phyloP scores from a whole-genome alignment of 2,888 invertebrate species.

The Cybosia mesomella region DNA sequence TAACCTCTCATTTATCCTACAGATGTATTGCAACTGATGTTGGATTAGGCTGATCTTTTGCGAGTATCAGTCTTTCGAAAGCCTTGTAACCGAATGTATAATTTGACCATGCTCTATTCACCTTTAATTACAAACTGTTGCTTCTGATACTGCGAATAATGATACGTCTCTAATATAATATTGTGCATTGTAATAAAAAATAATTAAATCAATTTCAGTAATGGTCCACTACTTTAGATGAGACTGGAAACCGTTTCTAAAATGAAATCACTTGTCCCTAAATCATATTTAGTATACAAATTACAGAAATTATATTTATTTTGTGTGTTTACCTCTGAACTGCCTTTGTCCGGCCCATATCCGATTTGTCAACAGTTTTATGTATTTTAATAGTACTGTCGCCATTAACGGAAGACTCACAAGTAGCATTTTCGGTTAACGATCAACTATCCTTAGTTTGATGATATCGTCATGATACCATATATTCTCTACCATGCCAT shows the following conservation, averaged over 20 bases:
- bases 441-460: background rate
- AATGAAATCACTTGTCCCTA: background rate
- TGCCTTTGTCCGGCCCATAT: background rate
- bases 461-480: constrained; percentile 12
- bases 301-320: background rate
- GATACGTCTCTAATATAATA: background rate
- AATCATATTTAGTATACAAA: background rate
- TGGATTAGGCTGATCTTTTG: constrained; percentile 51
- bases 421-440: background rate
- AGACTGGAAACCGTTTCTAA: too few species aligned
- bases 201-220: background rate
- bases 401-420: background rate
- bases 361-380: background rate
- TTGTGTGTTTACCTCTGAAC: background rate
- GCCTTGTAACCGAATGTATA: constrained; percentile 46
- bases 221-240: too few species aligned
- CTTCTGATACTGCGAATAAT: background rate
- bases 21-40: constrained; percentile 48
- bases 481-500: constrained; percentile 35
- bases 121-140: constrained; percentile 44
- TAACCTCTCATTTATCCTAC: constrained; percentile 41
- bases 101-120: constrained; percentile 58
- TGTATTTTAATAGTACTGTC: background rate
- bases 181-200: background rate
- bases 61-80: constrained; percentile 56